Base-by-base conservation (phyloP, 2,888 invertebrate genomes). In the Thalpophila matura region DNA sequence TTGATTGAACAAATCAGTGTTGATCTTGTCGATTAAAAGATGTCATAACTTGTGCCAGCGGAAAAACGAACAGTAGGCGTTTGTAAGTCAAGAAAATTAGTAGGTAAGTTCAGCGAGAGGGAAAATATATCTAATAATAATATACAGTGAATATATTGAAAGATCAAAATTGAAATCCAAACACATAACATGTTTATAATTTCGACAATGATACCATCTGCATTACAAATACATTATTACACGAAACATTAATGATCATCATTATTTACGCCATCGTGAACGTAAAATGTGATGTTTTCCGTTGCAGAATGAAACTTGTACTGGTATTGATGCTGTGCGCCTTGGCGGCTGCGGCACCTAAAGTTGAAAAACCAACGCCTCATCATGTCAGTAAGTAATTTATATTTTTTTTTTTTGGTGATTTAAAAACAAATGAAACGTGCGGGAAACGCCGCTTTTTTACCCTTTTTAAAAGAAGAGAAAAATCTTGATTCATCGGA, bases 291-390 rank as follows among this genome's bases (percentile, higher is more conserved):
- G 46, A 50, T 31, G 45, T 50, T 81, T 81, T 74, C 42, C 29
- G 59, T 81, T 84, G 69, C 84, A 92, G 91, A 71, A 93, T 93
- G 93, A 92, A 90, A 86, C 66, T 91, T 60, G 64, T 87, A 64
- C 66, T 88, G 49, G 69, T 89, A 42, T 78, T 92, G 69, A 72
- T 86, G 76, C 61, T 91, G 60, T 89, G 88, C 58, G 89, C 86
- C 16, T 54, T 86, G 20, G 90, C 82, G 29, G 87, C 88, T 6
- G 89, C 91, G 1, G 85, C 89, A n/a, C 88, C 91, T 0, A 82
- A 79, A 9, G 58, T 54, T 12, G 80, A 75, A 42, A 74, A 77
- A 31, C 46, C 68, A 7, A 50, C 63, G 5, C 51, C 68, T 16
- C 26, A 68, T 7, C 58, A 74, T 18, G 16, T 65, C 4, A 56